Evolutionary conservation across 2,797 vertebrate genomes (phyloP).

Genomic region (Falco berigora): DNA sequence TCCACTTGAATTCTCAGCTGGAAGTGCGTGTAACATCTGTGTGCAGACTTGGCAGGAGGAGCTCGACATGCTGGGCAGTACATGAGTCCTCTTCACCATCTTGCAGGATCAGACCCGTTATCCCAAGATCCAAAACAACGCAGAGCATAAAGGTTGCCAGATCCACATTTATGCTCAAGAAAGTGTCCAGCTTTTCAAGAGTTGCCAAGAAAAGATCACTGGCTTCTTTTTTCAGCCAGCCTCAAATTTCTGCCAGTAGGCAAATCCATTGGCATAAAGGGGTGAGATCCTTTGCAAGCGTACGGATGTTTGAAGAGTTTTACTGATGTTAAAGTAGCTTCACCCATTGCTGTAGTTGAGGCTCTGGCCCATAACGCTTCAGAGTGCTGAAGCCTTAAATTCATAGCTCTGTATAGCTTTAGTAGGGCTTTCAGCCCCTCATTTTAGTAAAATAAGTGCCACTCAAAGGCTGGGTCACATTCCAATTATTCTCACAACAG

Average conservation of each 20-base stretch:
- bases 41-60: background rate
- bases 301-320: background rate
- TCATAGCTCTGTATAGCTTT: background rate
- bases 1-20: constrained; percentile 8
- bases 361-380: background rate
- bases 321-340: background rate
- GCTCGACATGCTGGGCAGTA: background rate
- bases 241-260: background rate
- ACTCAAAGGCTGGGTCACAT: background rate
- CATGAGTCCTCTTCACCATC: background rate
- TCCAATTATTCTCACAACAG: background rate
- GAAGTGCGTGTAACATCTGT: background rate
- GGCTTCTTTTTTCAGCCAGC: background rate
- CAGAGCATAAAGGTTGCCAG: background rate
- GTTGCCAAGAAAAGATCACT: background rate
- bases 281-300: background rate
- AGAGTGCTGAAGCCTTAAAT: background rate
- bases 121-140: background rate
- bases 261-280: background rate
- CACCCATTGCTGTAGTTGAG: background rate
- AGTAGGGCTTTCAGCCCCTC: background rate
- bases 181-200: background rate
- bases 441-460: background rate
- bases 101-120: background rate
- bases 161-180: background rate